Conservation (phyloP, 2,888 invertebrate species). For the Dysmachus trigonus region DNA sequence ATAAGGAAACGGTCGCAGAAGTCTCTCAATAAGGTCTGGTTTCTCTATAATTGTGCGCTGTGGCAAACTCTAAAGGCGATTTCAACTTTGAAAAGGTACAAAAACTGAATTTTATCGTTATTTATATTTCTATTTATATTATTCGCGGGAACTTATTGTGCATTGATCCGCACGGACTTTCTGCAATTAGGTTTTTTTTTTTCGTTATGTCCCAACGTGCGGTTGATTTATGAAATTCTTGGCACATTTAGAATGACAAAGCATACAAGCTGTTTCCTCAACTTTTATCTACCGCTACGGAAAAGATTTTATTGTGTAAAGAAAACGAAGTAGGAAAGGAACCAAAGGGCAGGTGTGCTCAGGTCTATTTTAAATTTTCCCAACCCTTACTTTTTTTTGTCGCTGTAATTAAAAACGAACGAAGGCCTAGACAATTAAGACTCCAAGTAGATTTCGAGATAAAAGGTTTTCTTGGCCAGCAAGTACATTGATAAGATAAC, state of each 20-base stretch:
- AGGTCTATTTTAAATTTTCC: neutral
- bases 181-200: neutral
- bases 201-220: neutral
- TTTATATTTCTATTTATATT: neutral
- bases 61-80: neutral
- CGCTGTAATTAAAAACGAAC: neutral
- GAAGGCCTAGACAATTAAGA: neutral
- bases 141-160: neutral
- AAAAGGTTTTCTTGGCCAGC: neutral
- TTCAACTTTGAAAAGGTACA: neutral
- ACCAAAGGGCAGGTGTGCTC: neutral
- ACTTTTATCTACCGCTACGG: neutral
- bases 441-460: neutral
- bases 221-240: neutral
- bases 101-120: neutral
- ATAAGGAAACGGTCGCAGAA: slow-evolving; percentile 7
- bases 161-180: neutral
- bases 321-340: neutral
- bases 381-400: neutral
- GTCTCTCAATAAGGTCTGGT: slow-evolving; percentile 1
- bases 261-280: neutral
- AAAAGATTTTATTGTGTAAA: neutral
- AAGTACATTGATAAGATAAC: slow-evolving; percentile 10
- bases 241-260: neutral
- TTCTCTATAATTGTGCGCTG: neutral